Evolutionary conservation across 1,140 invertebrate species (phyloP).

Genomic region (Drosophila ironensis): DNA sequence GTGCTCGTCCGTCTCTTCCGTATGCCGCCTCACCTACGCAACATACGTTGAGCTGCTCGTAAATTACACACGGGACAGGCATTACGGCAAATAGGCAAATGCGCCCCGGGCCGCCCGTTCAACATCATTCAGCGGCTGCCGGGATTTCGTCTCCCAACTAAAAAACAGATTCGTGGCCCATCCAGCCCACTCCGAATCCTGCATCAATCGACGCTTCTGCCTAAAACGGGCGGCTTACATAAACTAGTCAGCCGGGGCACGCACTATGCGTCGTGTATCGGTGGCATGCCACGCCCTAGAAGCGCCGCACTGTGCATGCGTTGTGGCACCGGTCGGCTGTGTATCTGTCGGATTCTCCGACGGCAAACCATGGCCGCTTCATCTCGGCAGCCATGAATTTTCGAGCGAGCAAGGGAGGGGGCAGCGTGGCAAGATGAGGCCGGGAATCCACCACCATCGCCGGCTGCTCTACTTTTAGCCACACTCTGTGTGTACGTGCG

Average conservation of each 20-base stretch:
- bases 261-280: background rate
- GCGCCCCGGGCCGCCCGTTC: conserved; percentile 32
- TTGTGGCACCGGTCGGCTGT: conserved; percentile 28
- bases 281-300: conserved; percentile 58
- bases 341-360: conserved; percentile 58
- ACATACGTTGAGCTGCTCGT: conserved; percentile 60
- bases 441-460: conserved; percentile 40
- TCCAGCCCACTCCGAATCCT: conserved; percentile 49
- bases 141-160: conserved; percentile 26
- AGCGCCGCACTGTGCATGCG: conserved; percentile 50
- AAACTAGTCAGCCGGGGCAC: conserved; percentile 25
- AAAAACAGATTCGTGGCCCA: conserved; percentile 42
- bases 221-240: conserved; percentile 22
- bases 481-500: conserved; percentile 6
- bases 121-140: conserved; percentile 52
- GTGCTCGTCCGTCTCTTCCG: background rate
- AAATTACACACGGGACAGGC: conserved; percentile 61
- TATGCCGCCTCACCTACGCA: conserved; percentile 38
- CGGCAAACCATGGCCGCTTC: conserved; percentile 56
- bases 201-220: conserved; percentile 55
- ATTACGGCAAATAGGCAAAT: conserved; percentile 72
- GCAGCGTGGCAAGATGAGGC: no score
- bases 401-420: background rate
- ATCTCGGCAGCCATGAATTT: conserved; percentile 50
- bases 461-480: conserved; percentile 44